Evolutionary conservation across 2,113 vertebrate species (phyloP), one percentile per base, ranked within the genome.

Genomic region (Hippocampus guttulatus): DNA sequence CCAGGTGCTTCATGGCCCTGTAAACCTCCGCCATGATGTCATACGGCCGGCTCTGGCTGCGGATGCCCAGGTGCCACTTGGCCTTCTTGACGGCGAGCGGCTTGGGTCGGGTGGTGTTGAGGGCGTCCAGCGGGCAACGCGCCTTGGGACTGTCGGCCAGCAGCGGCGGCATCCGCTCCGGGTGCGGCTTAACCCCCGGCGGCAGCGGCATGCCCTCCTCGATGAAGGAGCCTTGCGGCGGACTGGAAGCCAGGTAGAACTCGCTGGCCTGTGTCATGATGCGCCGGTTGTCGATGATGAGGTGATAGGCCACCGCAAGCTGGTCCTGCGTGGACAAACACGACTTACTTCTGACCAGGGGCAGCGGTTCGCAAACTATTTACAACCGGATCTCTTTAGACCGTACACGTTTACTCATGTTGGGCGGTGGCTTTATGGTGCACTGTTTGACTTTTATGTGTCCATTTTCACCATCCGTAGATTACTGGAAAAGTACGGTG

Each of bases 251-350:
- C 21, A 98, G 91, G 92, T 99, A 99, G 92, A 99, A 98, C 90
- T 98, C 96, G 5, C 95, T 98, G 89, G 97, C 97, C 86, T 99
- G 96, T 85, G 97, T 98, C 97, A 99, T 99, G 89, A 99, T 98
- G 82, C 97, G 93, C 3, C 97, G 93, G 87, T 98, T 99, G 91
- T 99, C 97, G 20, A 99, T 98, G 82, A 99, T 93, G 0, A 99
- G 95, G 85, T 98, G 97, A 65, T 99, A 99, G 5, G 97, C 97
- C 47, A 99, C 97, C 0, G 95, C 93, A 27, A 99, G 94, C 90
- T 98, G 97, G 89, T 98, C 97, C 92, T 99, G 95, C 0, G 25
- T 14, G 49, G 45, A 81, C 57, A 71, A 16, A 45, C 43, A 45
- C 8, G 6, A 38, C 33, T 38, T 38, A 38, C 33, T 38, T 38